Percentiles rank a stretch among this genome's conserved stretches.
Conservation (phyloP, 1,140 invertebrate genomes). For the Cotesia glomerata region DNA sequence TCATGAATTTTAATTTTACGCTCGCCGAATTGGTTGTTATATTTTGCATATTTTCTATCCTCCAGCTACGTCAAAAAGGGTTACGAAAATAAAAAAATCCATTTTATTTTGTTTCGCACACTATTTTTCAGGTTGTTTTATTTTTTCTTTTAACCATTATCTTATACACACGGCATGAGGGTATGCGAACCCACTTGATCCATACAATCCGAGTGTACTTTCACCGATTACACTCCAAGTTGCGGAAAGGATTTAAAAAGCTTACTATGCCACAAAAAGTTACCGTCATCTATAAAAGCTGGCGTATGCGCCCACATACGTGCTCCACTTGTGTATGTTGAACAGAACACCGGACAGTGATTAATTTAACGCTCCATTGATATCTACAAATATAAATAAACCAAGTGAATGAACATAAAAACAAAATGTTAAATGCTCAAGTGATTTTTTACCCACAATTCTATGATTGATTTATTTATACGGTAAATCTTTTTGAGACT, state of each 20-base stretch:
- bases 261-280: background rate
- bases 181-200: background rate
- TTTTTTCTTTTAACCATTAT: too few relatives aligned
- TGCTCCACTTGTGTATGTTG: too few relatives aligned
- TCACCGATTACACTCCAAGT: constrained; percentile 20
- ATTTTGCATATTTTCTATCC: constrained; percentile 24
- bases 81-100: background rate
- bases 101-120: background rate
- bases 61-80: too few relatives aligned
- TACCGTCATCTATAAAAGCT: background rate
- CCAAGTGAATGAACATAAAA: too few relatives aligned
- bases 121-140: background rate
- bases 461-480: too few relatives aligned
- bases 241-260: constrained; percentile 5
- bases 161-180: background rate
- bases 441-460: too few relatives aligned
- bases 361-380: too few relatives aligned
- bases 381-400: too few relatives aligned
- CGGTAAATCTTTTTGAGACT: too few relatives aligned
- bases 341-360: too few relatives aligned
- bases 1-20: constrained; percentile 57
- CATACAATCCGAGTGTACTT: constrained; percentile 24
- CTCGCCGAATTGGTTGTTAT: constrained; percentile 41
- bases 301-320: too few relatives aligned
- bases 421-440: too few relatives aligned